Base-by-base conservation (phyloP, 2,888 invertebrate genomes). In the Cantharis flavilabris region DNA sequence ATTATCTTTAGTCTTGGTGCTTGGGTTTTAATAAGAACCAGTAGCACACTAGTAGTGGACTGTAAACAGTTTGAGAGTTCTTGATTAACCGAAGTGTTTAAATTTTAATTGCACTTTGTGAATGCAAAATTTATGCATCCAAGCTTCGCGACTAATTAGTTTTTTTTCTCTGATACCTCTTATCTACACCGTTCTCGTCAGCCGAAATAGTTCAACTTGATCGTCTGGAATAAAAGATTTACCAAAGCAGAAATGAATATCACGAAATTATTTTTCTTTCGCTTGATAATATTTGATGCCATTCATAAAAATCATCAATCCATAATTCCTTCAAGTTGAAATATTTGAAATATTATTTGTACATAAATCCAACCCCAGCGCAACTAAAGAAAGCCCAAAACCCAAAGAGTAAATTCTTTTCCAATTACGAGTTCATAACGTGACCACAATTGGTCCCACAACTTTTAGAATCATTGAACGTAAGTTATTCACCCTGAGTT, bases 91-190 rank as follows among this genome's bases (percentile, higher is more conserved):
- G 78, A 78, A 81, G 84, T 85, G 84, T 84, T 84, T 84, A 83
- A 83, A 84, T 84, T 84, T 85, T 85, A 86, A 86, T 86, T 86
- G 85, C 85, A 83, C 83, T 82, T 84, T 84, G 81, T 83, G 84
- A 83, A 82, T 80, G 81, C 81, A 82, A 83, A 83, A 83, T 83
- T 83, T 10, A n/a, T 67, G 26, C 26, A 23, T 67, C 49, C 49
- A 20, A 16, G 80, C 81, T 83, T 83, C 83, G n/a, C 49, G 49
- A 49, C 49, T 49, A 49, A 49, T 49, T 49, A 49, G 49, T 49
- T 49, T 49, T n/a, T 76, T 72, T 16, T 16, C 16, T 16, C 75
- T 78, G 78, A 79, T 78, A 76, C 73, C 33, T 70, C 18, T 30
- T 13, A 9, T 23, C 49, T 64, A 62, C 7, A 4, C 23, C 23